These are phyloP conservation scores for Sphecodes monilicornis DNA, from an alignment of 2,888 invertebrate genomes.

Conservation along the genomic window DNA sequence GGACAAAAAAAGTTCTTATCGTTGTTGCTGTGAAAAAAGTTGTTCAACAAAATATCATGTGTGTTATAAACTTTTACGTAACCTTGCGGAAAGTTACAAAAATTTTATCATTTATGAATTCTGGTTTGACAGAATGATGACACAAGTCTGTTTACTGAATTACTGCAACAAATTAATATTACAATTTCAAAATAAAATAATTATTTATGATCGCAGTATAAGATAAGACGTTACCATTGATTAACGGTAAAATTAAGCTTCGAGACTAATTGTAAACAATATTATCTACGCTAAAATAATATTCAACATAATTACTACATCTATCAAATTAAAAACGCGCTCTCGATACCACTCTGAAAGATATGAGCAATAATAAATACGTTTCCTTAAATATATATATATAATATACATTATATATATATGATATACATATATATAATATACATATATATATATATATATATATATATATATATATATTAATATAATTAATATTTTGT, in stretches of 20 bases:
- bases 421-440: too few species aligned
- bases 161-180: not conserved
- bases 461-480: too few species aligned
- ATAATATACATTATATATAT: too few species aligned
- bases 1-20: too few species aligned
- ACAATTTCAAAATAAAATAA: not conserved
- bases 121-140: conserved; percentile 3
- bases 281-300: not conserved
- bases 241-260: too few species aligned
- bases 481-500: not conserved
- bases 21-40: not conserved
- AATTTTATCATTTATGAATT: not conserved
- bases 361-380: too few species aligned
- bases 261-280: too few species aligned
- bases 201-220: not conserved
- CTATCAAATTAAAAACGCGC: not conserved
- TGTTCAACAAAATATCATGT: not conserved
- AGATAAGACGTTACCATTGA: not conserved
- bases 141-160: not conserved
- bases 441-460: too few species aligned
- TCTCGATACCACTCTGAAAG: not conserved
- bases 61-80: not conserved
- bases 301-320: not conserved
- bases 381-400: too few species aligned
- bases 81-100: not conserved